Conservation (phyloP, 2,113 vertebrate genomes). For the Tenebrosternarchus preto region DNA sequence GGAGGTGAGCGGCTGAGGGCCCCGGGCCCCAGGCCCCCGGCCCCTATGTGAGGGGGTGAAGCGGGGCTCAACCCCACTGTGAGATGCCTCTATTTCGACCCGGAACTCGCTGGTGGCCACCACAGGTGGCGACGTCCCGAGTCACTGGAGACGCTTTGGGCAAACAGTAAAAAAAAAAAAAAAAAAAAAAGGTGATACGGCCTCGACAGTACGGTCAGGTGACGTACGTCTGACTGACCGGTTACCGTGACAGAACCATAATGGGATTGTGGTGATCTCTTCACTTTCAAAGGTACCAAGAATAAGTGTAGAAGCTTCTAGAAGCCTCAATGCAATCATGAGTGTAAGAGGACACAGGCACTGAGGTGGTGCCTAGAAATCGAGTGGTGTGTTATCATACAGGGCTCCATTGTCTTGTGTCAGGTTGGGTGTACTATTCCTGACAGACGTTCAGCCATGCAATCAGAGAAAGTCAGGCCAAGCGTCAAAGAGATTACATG, state of each 20-base stretch:
- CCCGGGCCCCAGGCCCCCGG: slow-evolving; percentile 27
- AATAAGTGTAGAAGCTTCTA: background rate
- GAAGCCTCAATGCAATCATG: background rate
- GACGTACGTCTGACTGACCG: background rate
- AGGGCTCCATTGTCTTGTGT: background rate
- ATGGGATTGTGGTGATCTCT: background rate
- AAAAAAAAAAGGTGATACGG: too few species aligned
- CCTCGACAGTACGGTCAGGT: background rate
- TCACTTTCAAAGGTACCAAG: background rate
- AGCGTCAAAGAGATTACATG: slow-evolving; percentile 18
- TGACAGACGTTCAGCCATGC: slow-evolving; percentile 29
- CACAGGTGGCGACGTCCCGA: slow-evolving; percentile 2
- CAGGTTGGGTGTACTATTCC: slow-evolving; percentile 19
- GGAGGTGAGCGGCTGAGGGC: slow-evolving; percentile 67
- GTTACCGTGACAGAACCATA: background rate
- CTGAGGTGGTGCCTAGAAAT: background rate
- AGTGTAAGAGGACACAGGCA: background rate
- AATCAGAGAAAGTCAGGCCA: background rate
- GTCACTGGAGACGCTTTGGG: background rate
- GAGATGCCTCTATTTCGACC: slow-evolving; percentile 23
- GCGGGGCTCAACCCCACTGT: background rate
- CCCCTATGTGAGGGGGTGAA: slow-evolving; percentile 16
- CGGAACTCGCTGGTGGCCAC: slow-evolving; percentile 16
- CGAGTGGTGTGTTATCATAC: slow-evolving; percentile 6
- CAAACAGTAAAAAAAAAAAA: background rate